Evolutionary conservation across 2,797 vertebrate genomes (phyloP).

Genomic region (Sebastes goodei): DNA sequence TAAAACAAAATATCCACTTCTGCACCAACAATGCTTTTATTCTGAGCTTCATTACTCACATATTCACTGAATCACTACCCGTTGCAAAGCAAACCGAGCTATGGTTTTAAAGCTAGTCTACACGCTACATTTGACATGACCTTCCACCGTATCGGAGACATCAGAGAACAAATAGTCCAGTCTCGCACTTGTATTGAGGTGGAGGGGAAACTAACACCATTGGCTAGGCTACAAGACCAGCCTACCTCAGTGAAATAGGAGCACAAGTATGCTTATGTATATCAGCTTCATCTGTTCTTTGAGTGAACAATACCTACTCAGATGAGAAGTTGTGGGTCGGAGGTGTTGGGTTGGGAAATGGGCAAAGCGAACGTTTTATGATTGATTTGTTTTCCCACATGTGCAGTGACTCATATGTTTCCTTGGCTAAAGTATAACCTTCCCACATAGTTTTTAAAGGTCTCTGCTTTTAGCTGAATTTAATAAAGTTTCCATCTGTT

Average conservation of each 20-base stretch:
- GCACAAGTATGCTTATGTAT: constrained; percentile 34
- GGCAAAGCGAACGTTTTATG: not conserved
- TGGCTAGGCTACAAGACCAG: constrained; percentile 13
- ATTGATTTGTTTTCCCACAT: constrained; percentile 14
- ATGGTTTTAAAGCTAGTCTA: not conserved
- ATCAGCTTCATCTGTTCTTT: constrained; percentile 29
- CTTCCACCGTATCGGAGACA: constrained; percentile 31
- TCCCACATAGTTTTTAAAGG: constrained; percentile 17
- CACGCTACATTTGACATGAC: constrained; percentile 25
- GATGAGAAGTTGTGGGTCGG: not conserved
- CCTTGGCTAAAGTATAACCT: constrained; percentile 7
- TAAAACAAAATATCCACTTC: not conserved
- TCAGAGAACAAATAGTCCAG: constrained; percentile 51
- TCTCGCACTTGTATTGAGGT: constrained; percentile 34
- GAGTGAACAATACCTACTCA: not conserved
- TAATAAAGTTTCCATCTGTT: constrained; percentile 23
- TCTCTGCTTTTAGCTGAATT: constrained; percentile 14
- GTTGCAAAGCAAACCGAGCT: not conserved
- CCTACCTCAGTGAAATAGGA: constrained; percentile 64
- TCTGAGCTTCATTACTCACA: not conserved
- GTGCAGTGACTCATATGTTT: constrained; percentile 11
- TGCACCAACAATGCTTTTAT: not conserved
- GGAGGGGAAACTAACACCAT: constrained; percentile 58
- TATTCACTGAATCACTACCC: not conserved
- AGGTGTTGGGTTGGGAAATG: not conserved